A percentile compares a stretch with the other conserved stretches of the same genome.
Conservation (phyloP, 1,140 invertebrate species). For the Cydia strobilella region DNA sequence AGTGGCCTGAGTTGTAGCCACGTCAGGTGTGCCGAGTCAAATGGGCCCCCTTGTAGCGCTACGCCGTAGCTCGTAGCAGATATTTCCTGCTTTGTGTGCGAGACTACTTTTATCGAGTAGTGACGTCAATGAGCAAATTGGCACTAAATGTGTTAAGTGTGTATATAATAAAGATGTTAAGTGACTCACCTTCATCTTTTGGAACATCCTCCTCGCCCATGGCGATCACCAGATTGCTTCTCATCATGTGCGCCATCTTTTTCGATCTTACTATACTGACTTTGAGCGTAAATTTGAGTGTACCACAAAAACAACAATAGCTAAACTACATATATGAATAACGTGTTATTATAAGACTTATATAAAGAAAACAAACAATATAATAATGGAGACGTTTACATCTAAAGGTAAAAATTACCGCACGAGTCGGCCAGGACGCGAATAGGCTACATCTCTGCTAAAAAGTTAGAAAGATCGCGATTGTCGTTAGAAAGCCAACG, state of each 20-base stretch:
- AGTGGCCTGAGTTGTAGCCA: not conserved
- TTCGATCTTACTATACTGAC: conserved; percentile 67
- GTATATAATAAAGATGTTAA: not conserved
- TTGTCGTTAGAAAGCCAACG: conserved; percentile 56
- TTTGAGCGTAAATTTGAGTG: conserved; percentile 62
- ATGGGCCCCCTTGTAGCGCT: not conserved
- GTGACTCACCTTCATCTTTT: conserved; percentile 65
- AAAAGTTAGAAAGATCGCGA: conserved; percentile 45
- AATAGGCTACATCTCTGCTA: conserved; percentile 74
- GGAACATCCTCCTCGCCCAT: conserved; percentile 42
- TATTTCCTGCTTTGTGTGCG: not conserved
- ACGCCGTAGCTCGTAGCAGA: conserved; percentile 1
- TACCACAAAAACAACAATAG: conserved; percentile 46
- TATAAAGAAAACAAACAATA: conserved; percentile 46
- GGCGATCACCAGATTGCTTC: conserved; percentile 66
- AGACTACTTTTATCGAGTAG: not conserved
- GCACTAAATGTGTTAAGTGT: not conserved
- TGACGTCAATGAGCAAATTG: conserved; percentile 6
- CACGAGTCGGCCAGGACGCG: conserved; percentile 63
- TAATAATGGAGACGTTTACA: conserved; percentile 37
- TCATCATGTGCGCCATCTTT: conserved; percentile 69
- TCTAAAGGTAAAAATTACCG: conserved; percentile 58
- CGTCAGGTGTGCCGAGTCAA: not conserved
- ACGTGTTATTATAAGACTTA: conserved; percentile 11
- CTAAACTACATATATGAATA: conserved; percentile 58